Evolutionary conservation across 2,888 invertebrate genomes (phyloP).

Genomic region (Cerceris ruficornis): DNA sequence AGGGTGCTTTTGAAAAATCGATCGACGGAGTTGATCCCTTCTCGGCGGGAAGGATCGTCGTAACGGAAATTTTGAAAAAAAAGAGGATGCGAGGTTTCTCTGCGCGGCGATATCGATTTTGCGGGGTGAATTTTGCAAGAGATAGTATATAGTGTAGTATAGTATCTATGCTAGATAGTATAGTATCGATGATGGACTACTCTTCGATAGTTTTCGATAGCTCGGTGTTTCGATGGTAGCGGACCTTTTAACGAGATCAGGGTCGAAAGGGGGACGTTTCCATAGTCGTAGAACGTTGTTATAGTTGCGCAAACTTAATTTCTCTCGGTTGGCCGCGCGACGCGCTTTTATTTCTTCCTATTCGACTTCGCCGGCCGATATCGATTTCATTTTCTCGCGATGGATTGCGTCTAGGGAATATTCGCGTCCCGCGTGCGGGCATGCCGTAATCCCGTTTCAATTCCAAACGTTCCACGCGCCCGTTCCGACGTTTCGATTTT

Average conservation of each 20-base stretch:
- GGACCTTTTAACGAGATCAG: no score
- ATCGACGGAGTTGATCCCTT: neutral
- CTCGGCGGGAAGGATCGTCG: neutral
- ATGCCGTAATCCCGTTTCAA: no score
- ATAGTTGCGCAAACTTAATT: slow-evolving; percentile 11
- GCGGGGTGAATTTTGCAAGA: no score
- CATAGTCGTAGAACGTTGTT: no score
- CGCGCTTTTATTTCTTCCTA: slow-evolving; percentile 45
- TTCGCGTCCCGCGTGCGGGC: neutral
- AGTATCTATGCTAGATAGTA: no score
- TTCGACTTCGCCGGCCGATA: slow-evolving; percentile 47
- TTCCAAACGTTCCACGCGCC: no score
- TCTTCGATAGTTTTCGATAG: no score
- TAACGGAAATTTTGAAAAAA: neutral
- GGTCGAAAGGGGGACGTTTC: no score
- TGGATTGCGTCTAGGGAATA: slow-evolving; percentile 40
- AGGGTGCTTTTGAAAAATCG: neutral
- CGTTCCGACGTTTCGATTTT: no score
- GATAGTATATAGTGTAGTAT: no score
- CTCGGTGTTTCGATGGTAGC: no score
- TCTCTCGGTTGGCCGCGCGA: slow-evolving; percentile 20
- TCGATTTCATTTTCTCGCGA: slow-evolving; percentile 59
- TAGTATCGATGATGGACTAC: no score
- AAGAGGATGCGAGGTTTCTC: neutral
- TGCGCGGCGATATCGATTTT: neutral